Conservation (phyloP, 2,888 invertebrate species). For the Cheilosia impressa region DNA sequence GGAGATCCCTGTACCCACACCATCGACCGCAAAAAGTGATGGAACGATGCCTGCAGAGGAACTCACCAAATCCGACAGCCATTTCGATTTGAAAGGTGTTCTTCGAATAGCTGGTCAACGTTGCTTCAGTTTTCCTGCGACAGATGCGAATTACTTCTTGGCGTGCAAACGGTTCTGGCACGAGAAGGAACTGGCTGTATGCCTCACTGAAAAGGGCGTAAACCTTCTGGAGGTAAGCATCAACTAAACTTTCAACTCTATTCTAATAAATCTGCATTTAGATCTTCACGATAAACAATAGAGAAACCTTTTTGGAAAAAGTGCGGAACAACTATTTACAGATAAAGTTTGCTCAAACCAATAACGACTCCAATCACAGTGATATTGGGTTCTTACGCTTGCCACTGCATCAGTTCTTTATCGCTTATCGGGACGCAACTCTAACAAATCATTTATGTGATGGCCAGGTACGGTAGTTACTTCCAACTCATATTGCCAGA, state of each 20-base stretch:
- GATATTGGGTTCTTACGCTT: constrained; percentile 85
- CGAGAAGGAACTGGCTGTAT: constrained; percentile 77
- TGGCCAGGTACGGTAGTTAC: constrained; percentile 83
- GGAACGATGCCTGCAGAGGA: no score
- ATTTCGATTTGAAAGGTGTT: constrained; percentile 27
- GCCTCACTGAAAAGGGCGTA: constrained; percentile 76
- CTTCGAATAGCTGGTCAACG: constrained; percentile 49
- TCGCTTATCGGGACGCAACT: constrained; percentile 86
- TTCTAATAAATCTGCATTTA: constrained; percentile 79
- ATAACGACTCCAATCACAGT: constrained; percentile 79
- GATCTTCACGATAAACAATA: constrained; percentile 85
- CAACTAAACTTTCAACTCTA: neutral
- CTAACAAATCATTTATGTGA: constrained; percentile 85
- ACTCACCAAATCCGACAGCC: no score
- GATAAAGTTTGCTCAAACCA: constrained; percentile 83
- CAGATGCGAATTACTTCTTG: constrained; percentile 71
- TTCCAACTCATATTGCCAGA: neutral
- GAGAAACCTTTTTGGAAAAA: constrained; percentile 84
- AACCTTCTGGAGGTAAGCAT: constrained; percentile 80
- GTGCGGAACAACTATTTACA: constrained; percentile 85
- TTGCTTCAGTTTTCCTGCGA: constrained; percentile 11
- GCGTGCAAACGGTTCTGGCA: constrained; percentile 82
- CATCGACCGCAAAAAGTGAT: no score
- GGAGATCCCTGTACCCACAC: no score
- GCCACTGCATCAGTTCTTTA: constrained; percentile 86